Percentiles rank a stretch among this genome's conserved stretches.
Conservation (phyloP, 2,888 invertebrate species). For the Dryobotodes eremita region DNA sequence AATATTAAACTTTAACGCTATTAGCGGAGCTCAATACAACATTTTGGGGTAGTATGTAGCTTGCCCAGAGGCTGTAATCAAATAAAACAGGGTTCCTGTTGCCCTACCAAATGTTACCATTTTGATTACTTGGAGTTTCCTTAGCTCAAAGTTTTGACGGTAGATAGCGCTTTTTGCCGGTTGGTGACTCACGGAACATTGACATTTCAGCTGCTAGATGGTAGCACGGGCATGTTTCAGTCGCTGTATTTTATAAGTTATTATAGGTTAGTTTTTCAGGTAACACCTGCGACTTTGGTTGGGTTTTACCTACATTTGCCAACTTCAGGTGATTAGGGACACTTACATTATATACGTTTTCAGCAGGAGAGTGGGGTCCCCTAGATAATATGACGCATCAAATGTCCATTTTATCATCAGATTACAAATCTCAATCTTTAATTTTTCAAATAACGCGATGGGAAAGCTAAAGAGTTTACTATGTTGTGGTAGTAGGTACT, state of each 20-base stretch:
- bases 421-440: neutral
- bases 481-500: neutral
- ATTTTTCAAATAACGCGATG: neutral
- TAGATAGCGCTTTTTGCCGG: conserved; percentile 19
- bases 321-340: neutral
- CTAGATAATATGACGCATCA: neutral
- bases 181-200: neutral
- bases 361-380: too few species aligned
- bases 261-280: neutral
- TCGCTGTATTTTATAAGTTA: neutral
- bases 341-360: neutral
- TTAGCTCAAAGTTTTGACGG: neutral
- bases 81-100: neutral
- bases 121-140: neutral
- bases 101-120: neutral
- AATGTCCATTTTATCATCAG: neutral
- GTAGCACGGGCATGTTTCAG: neutral
- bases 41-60: neutral
- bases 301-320: neutral
- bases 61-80: neutral
- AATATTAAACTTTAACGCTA: neutral
- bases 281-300: neutral
- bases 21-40: neutral
- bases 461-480: neutral
- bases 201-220: conserved; percentile 12